Conservation (phyloP, 2,113 vertebrate species). For the Takifugu bimaculatus region DNA sequence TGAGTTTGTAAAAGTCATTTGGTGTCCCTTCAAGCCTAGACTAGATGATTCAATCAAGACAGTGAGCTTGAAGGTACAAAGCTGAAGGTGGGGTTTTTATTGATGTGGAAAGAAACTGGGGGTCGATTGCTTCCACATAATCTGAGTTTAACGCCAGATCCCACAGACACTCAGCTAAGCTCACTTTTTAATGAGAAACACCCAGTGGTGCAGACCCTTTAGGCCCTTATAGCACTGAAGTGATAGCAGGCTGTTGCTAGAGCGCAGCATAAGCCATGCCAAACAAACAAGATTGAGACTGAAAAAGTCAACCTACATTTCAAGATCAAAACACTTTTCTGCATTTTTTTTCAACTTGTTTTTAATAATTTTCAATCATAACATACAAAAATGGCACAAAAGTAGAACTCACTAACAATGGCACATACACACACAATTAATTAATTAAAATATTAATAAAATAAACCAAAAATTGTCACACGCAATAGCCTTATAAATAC, state of each 20-base stretch:
- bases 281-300: not conserved
- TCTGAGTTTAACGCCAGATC: conserved; percentile 55
- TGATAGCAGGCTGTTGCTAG: conserved; percentile 43
- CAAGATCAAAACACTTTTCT: not conserved
- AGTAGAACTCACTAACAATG: no score
- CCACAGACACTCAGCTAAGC: conserved; percentile 50
- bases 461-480: no score
- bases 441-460: no score
- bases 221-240: conserved; percentile 45
- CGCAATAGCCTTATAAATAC: no score
- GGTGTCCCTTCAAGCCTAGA: conserved; percentile 26
- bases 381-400: no score
- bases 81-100: conserved; percentile 66
- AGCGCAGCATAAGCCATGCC: conserved; percentile 2
- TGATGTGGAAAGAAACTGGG: conserved; percentile 70
- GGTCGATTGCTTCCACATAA: conserved; percentile 55
- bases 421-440: no score
- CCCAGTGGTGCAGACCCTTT: conserved; percentile 72
- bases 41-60: conserved; percentile 58
- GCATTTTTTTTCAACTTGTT: not conserved
- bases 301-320: not conserved
- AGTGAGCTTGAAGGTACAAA: conserved; percentile 53
- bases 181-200: conserved; percentile 64
- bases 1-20: not conserved
- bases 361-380: no score